Evolutionary conservation across 1,140 invertebrate genomes (phyloP).

Genomic region (Drosophila micromelanica): DNA sequence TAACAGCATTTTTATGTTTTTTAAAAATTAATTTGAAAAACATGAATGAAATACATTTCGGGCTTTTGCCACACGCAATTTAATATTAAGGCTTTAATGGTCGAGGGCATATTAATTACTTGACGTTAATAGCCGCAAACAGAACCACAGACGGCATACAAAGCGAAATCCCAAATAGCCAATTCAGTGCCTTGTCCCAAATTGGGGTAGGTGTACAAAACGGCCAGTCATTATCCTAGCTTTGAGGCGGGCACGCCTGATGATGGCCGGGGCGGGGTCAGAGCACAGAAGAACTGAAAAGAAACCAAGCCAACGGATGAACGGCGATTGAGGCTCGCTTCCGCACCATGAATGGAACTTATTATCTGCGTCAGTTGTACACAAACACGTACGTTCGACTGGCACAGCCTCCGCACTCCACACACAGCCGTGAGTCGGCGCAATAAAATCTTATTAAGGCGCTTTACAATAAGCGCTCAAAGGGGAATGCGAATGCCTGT

Average conservation of each 20-base stretch:
- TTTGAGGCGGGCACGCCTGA: slow-evolving; percentile 2
- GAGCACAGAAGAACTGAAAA: neutral
- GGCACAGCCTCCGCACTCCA: neutral
- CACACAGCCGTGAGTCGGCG: slow-evolving; percentile 66
- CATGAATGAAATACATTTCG: no score
- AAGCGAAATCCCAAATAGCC: slow-evolving; percentile 44
- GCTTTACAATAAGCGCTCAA: slow-evolving; percentile 60
- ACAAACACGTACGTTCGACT: slow-evolving; percentile 55
- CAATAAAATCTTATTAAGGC: slow-evolving; percentile 81
- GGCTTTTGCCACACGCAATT: slow-evolving; percentile 43
- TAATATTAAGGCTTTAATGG: slow-evolving; percentile 2
- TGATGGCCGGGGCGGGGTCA: slow-evolving; percentile 12
- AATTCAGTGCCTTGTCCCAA: slow-evolving; percentile 25
- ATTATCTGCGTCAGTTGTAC: slow-evolving; percentile 74
- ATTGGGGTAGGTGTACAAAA: slow-evolving; percentile 37
- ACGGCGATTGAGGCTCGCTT: slow-evolving; percentile 1
- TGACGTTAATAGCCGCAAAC: slow-evolving; percentile 40
- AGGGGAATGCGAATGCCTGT: slow-evolving; percentile 32
- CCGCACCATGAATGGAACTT: slow-evolving; percentile 43
- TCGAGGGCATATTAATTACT: slow-evolving; percentile 45
- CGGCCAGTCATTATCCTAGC: slow-evolving; percentile 36
- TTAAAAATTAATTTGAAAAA: no score
- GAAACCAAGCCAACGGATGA: slow-evolving; percentile 34
- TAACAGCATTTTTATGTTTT: neutral
- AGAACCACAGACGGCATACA: slow-evolving; percentile 29